Conservation (phyloP, 2,888 invertebrate species). For the Flabesymbios commensalis region DNA sequence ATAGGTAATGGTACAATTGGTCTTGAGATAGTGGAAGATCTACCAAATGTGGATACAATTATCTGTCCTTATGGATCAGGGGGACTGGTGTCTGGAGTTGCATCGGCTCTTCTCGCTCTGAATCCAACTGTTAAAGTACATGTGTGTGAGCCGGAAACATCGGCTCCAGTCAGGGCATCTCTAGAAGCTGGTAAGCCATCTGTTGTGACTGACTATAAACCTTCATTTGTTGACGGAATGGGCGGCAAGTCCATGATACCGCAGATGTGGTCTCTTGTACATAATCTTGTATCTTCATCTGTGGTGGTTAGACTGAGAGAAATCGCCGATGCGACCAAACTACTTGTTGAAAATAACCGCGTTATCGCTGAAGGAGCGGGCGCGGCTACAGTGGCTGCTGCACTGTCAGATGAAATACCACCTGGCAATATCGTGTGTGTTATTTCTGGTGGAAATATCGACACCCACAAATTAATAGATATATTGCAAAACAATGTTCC, state of each 20-base stretch:
- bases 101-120: constrained; percentile 44
- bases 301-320: constrained; percentile 45
- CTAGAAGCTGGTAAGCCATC: constrained; percentile 40
- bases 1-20: constrained; percentile 57
- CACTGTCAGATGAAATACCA: constrained; percentile 34
- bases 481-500: constrained; percentile 28
- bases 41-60: constrained; percentile 53
- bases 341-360: constrained; percentile 49
- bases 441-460: constrained; percentile 57
- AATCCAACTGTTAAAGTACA: constrained; percentile 45
- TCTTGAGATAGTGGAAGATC: constrained; percentile 52
- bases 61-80: constrained; percentile 56
- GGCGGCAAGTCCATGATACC: constrained; percentile 46
- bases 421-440: constrained; percentile 52
- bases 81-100: constrained; percentile 50
- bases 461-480: constrained; percentile 37
- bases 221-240: constrained; percentile 56
- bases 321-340: constrained; percentile 45
- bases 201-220: constrained; percentile 36
- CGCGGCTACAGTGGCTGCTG: constrained; percentile 49
- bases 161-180: constrained; percentile 48
- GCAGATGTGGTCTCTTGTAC: constrained; percentile 52
- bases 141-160: constrained; percentile 50
- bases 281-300: constrained; percentile 42
- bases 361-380: constrained; percentile 57